Evolutionary conservation across 1,140 invertebrate genomes (phyloP).

Genomic region (Drosophila navojoa): DNA sequence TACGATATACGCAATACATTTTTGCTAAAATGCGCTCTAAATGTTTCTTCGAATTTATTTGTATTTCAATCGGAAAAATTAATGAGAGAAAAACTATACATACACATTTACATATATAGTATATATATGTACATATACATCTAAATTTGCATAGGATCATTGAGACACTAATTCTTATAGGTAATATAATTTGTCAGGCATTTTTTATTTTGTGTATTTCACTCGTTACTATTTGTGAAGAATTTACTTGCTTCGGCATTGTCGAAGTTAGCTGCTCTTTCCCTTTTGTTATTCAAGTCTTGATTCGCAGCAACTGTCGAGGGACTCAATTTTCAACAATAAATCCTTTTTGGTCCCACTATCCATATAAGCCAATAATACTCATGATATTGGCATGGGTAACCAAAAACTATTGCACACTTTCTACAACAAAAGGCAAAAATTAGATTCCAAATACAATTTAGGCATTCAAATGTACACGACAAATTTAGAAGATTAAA

Average conservation of each 20-base stretch:
- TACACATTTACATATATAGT: not conserved
- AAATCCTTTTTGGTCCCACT: conserved; percentile 70
- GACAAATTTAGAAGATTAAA: conserved; percentile 42
- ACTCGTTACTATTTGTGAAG: conserved; percentile 29
- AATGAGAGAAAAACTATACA: not conserved
- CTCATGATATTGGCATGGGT: conserved; percentile 34
- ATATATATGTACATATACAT: conserved; percentile 2
- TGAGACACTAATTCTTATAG: not conserved
- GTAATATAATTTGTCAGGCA: conserved; percentile 1
- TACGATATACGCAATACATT: conserved; percentile 17
- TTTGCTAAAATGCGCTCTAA: conserved; percentile 51
- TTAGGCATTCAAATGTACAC: conserved; percentile 76
- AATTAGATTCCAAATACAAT: conserved; percentile 54
- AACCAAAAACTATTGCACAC: conserved; percentile 40
- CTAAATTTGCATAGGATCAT: not conserved
- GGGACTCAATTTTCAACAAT: conserved; percentile 80
- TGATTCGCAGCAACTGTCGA: conserved; percentile 60
- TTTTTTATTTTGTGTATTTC: conserved; percentile 27
- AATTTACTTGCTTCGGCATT: conserved; percentile 32
- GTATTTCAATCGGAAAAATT: conserved; percentile 18
- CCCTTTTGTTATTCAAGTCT: conserved; percentile 3
- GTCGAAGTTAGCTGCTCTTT: conserved; percentile 25
- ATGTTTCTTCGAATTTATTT: conserved; percentile 64
- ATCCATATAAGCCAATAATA: conserved; percentile 19
- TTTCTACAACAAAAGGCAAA: conserved; percentile 46